Evolutionary conservation across 23 tunicate species (phyloP), one percentile per base, ranked within the genome.

Genomic region (Trididemnum nubilum): DNA sequence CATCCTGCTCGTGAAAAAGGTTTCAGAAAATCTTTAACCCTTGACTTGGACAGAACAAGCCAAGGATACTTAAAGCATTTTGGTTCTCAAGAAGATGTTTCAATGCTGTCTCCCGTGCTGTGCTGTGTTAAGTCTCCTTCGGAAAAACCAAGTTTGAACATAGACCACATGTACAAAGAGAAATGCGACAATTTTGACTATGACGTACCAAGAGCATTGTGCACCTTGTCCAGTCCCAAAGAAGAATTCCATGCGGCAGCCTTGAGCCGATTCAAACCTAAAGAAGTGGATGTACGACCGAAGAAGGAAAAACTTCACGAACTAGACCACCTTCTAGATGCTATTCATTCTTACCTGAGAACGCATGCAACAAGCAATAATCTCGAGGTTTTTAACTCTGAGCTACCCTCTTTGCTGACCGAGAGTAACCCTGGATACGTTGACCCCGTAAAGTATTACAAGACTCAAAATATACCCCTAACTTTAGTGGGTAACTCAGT

Each of bases 141-240:
- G 2, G 28, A 22, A 3, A 30, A 49, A 36, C 1, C 5, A 5
- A 29, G 30, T 34, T 2, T n/a, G 36, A 67, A 23, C 9, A 73
- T 67, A 2, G 96, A 90, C 33, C 72, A 74, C 32, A 83, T 81
- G 84, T 91, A 91, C 71, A 65, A 78, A n/a, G 89, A 91, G 38
- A 91, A 91, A 49, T 85, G 90, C 49, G 87, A 74, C 27, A 72
- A 76, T 23, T 85, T 76, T 29, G 87, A 91, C 32, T 91, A 91
- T 52, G 90, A 70, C 31, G 85, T 91, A 30, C 97, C 97, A 30
- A 77, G 39, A 85, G 28, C 80, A 54, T 77, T 2, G 36, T 27
- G 15, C 63, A 50, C 51, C 19, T 2, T 33, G 1, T 49, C 69
- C n/a, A 52, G 44, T 9, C 32, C 35, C 36, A 39, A 4, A 30